Evolutionary conservation across 2,888 invertebrate genomes (phyloP).

Genomic region (Rhyacophila evoluta): DNA sequence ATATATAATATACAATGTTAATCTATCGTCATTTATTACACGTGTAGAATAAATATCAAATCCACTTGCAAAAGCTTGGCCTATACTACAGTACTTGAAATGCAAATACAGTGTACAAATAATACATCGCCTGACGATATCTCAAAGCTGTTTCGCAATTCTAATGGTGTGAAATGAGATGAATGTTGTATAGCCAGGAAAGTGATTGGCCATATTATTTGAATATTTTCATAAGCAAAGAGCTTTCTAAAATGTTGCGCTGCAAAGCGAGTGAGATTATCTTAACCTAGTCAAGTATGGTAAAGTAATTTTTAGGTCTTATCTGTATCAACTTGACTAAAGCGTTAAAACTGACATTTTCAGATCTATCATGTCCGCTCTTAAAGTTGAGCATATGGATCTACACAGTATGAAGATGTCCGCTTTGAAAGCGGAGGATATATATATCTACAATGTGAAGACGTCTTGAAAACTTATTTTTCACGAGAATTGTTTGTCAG

Average conservation of each 20-base stretch:
- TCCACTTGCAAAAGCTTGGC: background rate
- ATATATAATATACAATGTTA: too few species aligned
- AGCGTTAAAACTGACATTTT: too few species aligned
- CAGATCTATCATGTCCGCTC: too few species aligned
- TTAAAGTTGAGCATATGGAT: too few species aligned
- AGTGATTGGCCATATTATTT: slow-evolving; percentile 11
- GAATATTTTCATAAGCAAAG: slow-evolving; percentile 35
- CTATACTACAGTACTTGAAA: background rate
- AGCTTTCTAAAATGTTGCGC: slow-evolving; percentile 10
- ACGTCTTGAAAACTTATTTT: too few species aligned
- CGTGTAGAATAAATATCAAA: too few species aligned
- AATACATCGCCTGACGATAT: slow-evolving; percentile 28
- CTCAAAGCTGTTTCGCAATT: slow-evolving; percentile 31
- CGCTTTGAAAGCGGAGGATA: too few species aligned
- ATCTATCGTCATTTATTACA: background rate
- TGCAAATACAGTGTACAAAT: slow-evolving; percentile 13
- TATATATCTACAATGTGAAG: too few species aligned
- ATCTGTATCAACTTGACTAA: background rate
- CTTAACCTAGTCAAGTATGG: background rate
- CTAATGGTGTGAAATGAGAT: slow-evolving; percentile 36
- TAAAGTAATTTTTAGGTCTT: background rate
- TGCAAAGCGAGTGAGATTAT: background rate
- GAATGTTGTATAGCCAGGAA: background rate
- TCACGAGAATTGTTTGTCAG: too few species aligned
- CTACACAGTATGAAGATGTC: too few species aligned